phyloP scores from a whole-genome alignment of 2,113 vertebrate species.

The Agelaius phoeniceus region DNA sequence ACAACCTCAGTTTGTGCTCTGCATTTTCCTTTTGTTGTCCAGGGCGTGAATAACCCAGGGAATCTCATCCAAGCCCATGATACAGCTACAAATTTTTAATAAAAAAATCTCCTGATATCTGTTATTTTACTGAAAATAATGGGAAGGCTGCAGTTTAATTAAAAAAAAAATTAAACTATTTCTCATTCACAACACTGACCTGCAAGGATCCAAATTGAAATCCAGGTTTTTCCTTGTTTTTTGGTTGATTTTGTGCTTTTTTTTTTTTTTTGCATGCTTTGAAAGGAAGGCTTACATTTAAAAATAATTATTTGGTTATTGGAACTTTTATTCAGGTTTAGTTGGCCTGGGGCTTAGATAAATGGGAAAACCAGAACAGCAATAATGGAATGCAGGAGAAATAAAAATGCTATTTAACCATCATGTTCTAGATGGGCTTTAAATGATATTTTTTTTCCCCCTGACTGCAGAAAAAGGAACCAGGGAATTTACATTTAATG shows the following conservation, averaged over 20 bases:
- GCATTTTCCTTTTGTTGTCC: background rate
- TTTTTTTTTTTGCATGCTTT: background rate
- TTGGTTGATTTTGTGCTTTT: background rate
- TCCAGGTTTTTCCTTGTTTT: background rate
- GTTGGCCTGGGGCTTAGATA: background rate
- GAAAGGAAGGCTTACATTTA: background rate
- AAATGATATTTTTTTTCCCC: background rate
- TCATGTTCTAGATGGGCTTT: background rate
- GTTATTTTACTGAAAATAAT: background rate
- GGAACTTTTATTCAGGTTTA: background rate
- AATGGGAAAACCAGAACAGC: conserved; percentile 29
- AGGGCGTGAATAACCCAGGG: background rate
- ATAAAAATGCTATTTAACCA: background rate
- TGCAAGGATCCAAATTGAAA: background rate
- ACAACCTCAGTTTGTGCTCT: background rate
- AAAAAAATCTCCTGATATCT: background rate
- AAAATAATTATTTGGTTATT: background rate
- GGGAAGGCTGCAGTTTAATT: background rate
- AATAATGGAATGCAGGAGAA: background rate
- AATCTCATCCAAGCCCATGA: background rate
- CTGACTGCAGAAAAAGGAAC: background rate
- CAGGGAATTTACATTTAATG: background rate
- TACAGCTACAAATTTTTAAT: background rate
- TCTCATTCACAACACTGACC: background rate
- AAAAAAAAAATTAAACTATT: background rate